These are phyloP conservation scores for Apomyelois bistriatella DNA, from an alignment of 2,888 invertebrate genomes.

Conservation along the genomic window DNA sequence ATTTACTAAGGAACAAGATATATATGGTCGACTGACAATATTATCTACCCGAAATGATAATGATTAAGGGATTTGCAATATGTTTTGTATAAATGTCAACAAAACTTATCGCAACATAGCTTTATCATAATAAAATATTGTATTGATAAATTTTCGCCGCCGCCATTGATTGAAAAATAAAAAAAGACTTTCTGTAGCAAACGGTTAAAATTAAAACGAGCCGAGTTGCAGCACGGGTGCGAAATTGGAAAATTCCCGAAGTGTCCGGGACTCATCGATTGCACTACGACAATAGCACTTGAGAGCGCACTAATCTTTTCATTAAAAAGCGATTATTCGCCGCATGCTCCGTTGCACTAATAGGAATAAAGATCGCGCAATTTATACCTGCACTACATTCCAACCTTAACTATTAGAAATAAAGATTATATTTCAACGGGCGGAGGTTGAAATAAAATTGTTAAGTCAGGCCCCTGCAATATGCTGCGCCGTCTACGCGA, in stretches of 20 bases:
- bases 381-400: conserved; percentile 23
- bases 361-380: conserved; percentile 59
- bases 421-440: conserved; percentile 32
- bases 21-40: too few species aligned
- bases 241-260: conserved; percentile 73
- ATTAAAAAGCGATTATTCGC: conserved; percentile 78
- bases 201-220: conserved; percentile 17
- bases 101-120: too few species aligned
- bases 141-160: too few species aligned
- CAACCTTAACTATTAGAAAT: conserved; percentile 28
- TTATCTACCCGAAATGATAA: too few species aligned
- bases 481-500: conserved; percentile 56
- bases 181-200: neutral
- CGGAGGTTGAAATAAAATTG: conserved; percentile 20
- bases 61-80: too few species aligned
- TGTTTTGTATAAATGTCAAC: too few species aligned
- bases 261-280: conserved; percentile 65
- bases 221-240: conserved; percentile 44
- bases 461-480: conserved; percentile 48
- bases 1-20: too few species aligned
- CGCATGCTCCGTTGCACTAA: conserved; percentile 72
- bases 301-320: conserved; percentile 74
- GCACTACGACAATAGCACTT: conserved; percentile 50
- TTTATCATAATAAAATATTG: too few species aligned
- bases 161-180: too few species aligned